Conservation (phyloP, 2,797 vertebrate species). For the Acipenser ruthenus region DNA sequence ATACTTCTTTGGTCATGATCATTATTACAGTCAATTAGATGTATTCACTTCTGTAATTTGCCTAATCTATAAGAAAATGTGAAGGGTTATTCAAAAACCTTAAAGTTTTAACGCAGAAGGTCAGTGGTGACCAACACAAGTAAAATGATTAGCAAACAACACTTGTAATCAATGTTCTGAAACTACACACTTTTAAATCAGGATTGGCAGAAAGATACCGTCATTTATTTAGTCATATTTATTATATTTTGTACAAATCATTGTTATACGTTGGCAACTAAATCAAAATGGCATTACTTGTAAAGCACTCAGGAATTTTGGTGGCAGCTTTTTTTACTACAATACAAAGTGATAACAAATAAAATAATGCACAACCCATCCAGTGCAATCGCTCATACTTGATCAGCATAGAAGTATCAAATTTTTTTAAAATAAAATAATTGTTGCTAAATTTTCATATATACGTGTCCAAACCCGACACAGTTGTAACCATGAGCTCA, state of each 20-base stretch:
- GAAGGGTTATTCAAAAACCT: too few species aligned
- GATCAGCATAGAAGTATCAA: slow-evolving; percentile 40
- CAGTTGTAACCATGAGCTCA: slow-evolving; percentile 23
- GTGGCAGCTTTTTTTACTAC: slow-evolving; percentile 23
- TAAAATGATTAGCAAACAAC: too few species aligned
- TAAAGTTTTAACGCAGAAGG: too few species aligned
- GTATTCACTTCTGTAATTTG: too few species aligned
- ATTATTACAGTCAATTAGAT: too few species aligned
- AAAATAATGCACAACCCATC: slow-evolving; percentile 41
- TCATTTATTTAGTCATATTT: not conserved
- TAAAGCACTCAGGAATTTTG: slow-evolving; percentile 28
- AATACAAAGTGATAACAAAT: slow-evolving; percentile 35
- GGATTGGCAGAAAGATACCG: slow-evolving; percentile 22
- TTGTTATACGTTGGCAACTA: slow-evolving; percentile 33
- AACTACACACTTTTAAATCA: slow-evolving; percentile 17
- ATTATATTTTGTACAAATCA: slow-evolving; percentile 28
- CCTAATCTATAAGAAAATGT: too few species aligned
- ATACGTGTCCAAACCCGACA: slow-evolving; percentile 29
- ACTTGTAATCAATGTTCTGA: too few species aligned
- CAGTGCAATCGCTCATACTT: slow-evolving; percentile 50
- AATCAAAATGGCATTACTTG: slow-evolving; percentile 35
- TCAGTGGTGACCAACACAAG: too few species aligned
- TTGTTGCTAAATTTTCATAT: slow-evolving; percentile 33
- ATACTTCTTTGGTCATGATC: too few species aligned
- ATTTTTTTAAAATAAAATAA: slow-evolving; percentile 39